Evolutionary conservation across 2,113 vertebrate species (phyloP), one percentile per base, ranked within the genome.

Genomic region (Perca schrenkii): DNA sequence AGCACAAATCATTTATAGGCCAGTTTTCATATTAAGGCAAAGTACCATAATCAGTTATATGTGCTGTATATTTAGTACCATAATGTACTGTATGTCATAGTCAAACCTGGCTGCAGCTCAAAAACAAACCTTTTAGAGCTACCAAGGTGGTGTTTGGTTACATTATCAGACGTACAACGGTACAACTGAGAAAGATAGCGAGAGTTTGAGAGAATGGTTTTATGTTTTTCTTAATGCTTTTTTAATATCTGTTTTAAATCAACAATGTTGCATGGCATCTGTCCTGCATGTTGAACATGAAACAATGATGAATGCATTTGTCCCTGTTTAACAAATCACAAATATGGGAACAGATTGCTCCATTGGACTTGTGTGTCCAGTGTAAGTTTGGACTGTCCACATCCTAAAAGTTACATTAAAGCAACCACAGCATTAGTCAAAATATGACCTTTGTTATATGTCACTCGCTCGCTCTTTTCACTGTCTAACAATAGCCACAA

Each of bases 1-100:
- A 46, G 21, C 47, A 66, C 85, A 34, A 86, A 79, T 88, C 76
- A 78, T 69, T 73, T 75, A 47, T 46, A 65, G 64, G 65, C 56
- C 40, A 53, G 74, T 77, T 90, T 89, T 84, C 71, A 78, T 80
- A 62, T 76, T 65, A 65, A 74, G 47, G 78, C 43, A 74, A 80
- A 81, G 63, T 49, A 31, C 47, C 58, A 74, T 73, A 63, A 83
- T 77, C 58, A 78, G 60, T n/a, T 21, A 21, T 25, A 62, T 74
- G 63, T 25, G 66, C 0, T 34, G 46, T 53, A 36, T 10, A 40
- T 85, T 68, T 77, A 77, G 22, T 40, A 36, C 19, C 21, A 46
- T 61, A 69, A 31, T 72, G 56, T 61, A 69, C 22, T 72, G 56
- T 66, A 43, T 66, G 16, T 86, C 16, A 56, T 2, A 36, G 36